phyloP scores from a whole-genome alignment of 2,797 vertebrate genomes.

The Sebastiscus albofasciatus region DNA sequence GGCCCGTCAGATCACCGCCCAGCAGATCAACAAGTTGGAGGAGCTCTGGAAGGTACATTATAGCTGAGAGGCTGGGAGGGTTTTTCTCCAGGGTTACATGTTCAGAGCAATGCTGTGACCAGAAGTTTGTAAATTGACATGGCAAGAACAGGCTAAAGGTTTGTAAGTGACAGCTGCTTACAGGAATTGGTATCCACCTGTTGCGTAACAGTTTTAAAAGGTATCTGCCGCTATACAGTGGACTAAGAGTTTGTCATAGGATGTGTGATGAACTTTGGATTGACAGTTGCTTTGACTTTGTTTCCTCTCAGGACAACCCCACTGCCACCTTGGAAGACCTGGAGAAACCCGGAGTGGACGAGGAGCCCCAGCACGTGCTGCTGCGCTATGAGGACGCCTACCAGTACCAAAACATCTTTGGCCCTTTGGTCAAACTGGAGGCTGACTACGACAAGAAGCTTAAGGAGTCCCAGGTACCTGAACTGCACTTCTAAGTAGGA shows the following conservation, averaged over 20 bases:
- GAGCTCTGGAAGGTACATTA: constrained; percentile 96
- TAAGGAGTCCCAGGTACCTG: constrained; percentile 96
- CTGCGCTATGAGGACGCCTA: constrained; percentile 99
- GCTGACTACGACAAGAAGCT: constrained; percentile 99
- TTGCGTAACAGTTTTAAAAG: neutral
- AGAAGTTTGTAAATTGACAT: neutral
- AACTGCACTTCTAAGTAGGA: neutral
- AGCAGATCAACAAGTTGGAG: constrained; percentile 99
- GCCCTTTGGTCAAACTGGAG: constrained; percentile 97
- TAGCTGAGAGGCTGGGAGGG: neutral
- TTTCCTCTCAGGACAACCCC: constrained; percentile 90
- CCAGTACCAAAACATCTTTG: constrained; percentile 99
- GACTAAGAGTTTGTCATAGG: neutral
- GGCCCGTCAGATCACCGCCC: constrained; percentile 96
- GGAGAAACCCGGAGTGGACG: constrained; percentile 98
- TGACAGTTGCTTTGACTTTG: neutral
- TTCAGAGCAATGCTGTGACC: neutral
- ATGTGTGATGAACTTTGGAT: neutral
- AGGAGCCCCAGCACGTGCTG: constrained; percentile 97
- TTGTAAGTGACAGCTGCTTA: neutral
- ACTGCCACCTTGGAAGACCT: constrained; percentile 96
- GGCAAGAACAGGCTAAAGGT: neutral
- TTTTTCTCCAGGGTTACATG: neutral
- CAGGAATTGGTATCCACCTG: neutral
- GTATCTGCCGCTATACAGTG: neutral